A percentile compares a stretch with the other conserved stretches of the same genome.
phyloP scores from a whole-genome alignment of 2,888 invertebrate genomes.

The Apodemia duryi region DNA sequence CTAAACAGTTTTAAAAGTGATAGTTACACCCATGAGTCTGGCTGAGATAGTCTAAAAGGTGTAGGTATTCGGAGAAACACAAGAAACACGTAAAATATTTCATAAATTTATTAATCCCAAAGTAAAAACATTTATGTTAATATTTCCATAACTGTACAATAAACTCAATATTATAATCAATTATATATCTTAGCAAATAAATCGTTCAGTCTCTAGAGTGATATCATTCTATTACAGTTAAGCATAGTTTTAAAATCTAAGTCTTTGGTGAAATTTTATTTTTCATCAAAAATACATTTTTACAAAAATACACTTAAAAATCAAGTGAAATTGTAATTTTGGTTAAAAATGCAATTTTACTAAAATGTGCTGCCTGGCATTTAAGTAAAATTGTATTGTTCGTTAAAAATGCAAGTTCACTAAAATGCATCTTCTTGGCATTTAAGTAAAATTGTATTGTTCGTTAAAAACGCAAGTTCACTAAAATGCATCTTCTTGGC shows the following conservation, averaged over 20 bases:
- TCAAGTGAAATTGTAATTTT: neutral
- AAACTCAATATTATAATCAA: neutral
- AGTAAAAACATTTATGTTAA: neutral
- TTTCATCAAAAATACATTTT: neutral
- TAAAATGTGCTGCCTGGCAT: neutral
- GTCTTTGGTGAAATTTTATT: neutral
- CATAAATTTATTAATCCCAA: conserved; percentile 4
- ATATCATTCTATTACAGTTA: conserved; percentile 3
- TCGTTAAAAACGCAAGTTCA: neutral
- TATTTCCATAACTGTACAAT: conserved; percentile 4
- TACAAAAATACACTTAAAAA: neutral
- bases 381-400: too few species aligned
- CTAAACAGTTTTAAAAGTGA: too few species aligned
- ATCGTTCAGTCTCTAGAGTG: conserved; percentile 7
- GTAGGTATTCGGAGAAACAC: too few species aligned
- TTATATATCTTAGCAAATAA: conserved; percentile 9
- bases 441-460: neutral
- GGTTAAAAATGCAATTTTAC: neutral
- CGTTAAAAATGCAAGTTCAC: too few species aligned
- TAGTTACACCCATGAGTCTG: too few species aligned
- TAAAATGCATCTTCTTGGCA: neutral
- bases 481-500: neutral
- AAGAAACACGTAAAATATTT: neutral
- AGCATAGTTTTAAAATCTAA: neutral
- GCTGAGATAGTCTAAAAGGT: too few species aligned